Evolutionary conservation across 2,888 invertebrate genomes (phyloP), one percentile per base, ranked within the genome.

Genomic region (Drosophila fulvimacula): DNA sequence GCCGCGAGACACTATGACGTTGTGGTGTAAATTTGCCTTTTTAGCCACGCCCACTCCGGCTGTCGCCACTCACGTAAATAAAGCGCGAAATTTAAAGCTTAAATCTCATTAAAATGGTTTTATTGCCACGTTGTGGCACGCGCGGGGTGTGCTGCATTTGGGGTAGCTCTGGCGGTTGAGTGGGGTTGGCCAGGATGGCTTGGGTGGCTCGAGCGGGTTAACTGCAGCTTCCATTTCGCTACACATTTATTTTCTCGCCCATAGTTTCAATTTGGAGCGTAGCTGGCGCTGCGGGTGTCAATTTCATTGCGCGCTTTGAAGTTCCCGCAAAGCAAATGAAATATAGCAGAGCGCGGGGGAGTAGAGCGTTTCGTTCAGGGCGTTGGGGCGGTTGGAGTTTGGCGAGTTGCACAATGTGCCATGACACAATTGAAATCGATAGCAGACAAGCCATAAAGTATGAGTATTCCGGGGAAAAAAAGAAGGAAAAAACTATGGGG

Each of bases 41-140:
- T 65, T 46, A 46, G 76, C 62, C 73, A 59, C 60, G 53, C 76
- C 61, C 69, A 58, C 48, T 48, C 34, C 48, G 56, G 52, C 70
- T 67, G 41, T 53, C 59, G 65, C 67, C 78, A 69, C 70, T 77
- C 77, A 70, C 83, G 80, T 83, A 85, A 88, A 81, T 85, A 88
- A 85, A 82, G 86, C 81, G 82, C 77, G 57, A 88, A 85, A 81
- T 85, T 85, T 85, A 85, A 85, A 85, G 88, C 88, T 81, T 71
- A 82, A 85, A 85, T 85, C 82, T 88, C 85, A 85, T 85, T 85
- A 85, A 85, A 85, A 85, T 73, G 79, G 60, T 88, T 85, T 85
- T 88, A 85, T 85, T 85, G 75, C 85, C 75, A 73, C 60, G 55
- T 55, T 59, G 64, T 21, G 19, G 46, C 34, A 21, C 15, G 38